These are phyloP conservation scores for Heteractis magnifica DNA, from an alignment of 92 coral and sea anemone genomes.

Conservation along the genomic window DNA sequence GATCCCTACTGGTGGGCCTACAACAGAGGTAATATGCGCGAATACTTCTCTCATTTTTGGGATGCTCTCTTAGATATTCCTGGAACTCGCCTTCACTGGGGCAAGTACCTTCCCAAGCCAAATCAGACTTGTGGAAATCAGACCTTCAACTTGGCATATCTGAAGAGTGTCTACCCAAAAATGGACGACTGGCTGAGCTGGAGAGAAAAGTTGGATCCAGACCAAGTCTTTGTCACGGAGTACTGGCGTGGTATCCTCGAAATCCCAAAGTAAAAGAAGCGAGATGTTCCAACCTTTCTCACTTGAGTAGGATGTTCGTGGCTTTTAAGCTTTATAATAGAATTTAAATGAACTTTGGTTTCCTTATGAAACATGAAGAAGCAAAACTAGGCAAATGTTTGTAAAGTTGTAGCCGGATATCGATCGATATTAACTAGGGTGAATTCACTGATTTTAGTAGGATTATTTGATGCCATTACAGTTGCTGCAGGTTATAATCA, in stretches of 20 bases:
- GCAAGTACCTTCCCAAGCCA: conserved; percentile 73
- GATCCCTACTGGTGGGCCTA: conserved; percentile 71
- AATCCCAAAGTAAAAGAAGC: conserved; percentile 6
- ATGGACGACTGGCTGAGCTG: conserved; percentile 57
- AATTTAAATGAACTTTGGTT: too few relatives aligned
- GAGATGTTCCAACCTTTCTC: too few relatives aligned
- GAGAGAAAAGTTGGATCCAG: conserved; percentile 58
- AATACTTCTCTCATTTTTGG: conserved; percentile 61
- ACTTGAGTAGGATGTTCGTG: too few relatives aligned
- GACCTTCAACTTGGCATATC: conserved; percentile 60
- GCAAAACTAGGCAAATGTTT: too few relatives aligned
- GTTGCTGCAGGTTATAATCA: too few relatives aligned
- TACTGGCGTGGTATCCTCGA: conserved; percentile 64
- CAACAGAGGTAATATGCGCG: conserved; percentile 58
- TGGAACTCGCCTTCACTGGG: conserved; percentile 77
- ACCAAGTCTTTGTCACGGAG: conserved; percentile 68
- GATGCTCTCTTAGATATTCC: conserved; percentile 51
- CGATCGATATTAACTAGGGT: too few relatives aligned
- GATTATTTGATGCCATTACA: too few relatives aligned
- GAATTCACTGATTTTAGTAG: too few relatives aligned
- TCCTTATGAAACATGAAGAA: too few relatives aligned
- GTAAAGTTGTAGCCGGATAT: too few relatives aligned
- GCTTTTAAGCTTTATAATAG: too few relatives aligned
- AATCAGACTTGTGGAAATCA: conserved; percentile 56
- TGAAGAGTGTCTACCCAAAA: conserved; percentile 65